A percentile compares a stretch with the other conserved stretches of the same genome.
These are phyloP conservation scores for Amphipyra berbera DNA, from an alignment of 2,888 invertebrate genomes.

Conservation along the genomic window DNA sequence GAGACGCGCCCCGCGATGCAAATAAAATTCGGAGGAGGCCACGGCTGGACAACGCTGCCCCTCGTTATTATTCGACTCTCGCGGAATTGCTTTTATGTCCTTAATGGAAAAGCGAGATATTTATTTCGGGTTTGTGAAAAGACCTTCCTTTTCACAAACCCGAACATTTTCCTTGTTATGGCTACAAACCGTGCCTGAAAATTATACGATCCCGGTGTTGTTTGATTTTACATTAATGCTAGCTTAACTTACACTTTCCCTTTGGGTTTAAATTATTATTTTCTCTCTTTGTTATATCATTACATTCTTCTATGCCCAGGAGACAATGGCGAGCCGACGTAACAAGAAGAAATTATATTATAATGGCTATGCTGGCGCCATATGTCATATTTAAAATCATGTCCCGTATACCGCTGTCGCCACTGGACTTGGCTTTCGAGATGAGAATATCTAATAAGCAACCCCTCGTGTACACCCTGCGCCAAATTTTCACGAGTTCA, in stretches of 20 bases:
- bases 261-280: conserved; percentile 21
- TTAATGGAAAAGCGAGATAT: conserved; percentile 88
- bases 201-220: conserved; percentile 72
- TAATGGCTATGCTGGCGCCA: conserved; percentile 45
- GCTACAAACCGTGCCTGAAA: conserved; percentile 71
- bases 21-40: conserved; percentile 85
- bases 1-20: conserved; percentile 84
- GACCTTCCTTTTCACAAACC: conserved; percentile 67
- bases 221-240: conserved; percentile 67
- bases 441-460: conserved; percentile 82
- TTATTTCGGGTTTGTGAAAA: conserved; percentile 84
- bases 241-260: conserved; percentile 33
- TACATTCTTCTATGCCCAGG: conserved; percentile 1
- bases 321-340: not conserved
- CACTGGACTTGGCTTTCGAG: conserved; percentile 71
- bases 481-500: conserved; percentile 82
- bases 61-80: conserved; percentile 89
- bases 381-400: conserved; percentile 67
- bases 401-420: conserved; percentile 65
- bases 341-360: conserved; percentile 17
- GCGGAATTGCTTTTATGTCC: conserved; percentile 88
- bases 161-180: conserved; percentile 77
- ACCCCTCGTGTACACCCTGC: conserved; percentile 74
- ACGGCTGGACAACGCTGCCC: conserved; percentile 85
- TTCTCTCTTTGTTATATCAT: conserved; percentile 1